A percentile compares a stretch with the other conserved stretches of the same genome.
Evolutionary conservation across 2,888 invertebrate genomes (phyloP).

Genomic region (Chrysolina americana): DNA sequence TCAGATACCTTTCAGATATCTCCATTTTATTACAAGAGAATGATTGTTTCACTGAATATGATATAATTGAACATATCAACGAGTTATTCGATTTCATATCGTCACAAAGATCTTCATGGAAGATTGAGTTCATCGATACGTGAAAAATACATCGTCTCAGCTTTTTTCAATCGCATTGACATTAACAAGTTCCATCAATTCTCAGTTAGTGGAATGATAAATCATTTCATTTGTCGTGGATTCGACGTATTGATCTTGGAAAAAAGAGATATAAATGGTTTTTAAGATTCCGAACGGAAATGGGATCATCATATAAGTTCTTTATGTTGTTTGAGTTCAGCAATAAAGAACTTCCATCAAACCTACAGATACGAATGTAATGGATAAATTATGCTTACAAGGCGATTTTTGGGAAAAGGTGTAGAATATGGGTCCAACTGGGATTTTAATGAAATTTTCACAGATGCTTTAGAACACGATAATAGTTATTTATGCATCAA

Average conservation of each 20-base stretch:
- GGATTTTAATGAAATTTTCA: no score
- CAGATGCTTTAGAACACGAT: no score
- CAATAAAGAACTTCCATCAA: no score
- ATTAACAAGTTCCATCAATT: neutral
- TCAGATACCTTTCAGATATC: no score
- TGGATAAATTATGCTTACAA: no score
- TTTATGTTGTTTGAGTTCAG: no score
- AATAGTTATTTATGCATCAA: no score
- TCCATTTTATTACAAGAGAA: no score
- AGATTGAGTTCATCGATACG: neutral
- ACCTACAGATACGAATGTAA: no score
- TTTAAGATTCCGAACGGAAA: neutral
- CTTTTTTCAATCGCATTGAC: neutral
- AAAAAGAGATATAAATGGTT: neutral
- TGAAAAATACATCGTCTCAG: neutral
- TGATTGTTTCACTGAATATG: neutral
- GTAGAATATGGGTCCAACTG: no score
- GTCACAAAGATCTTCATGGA: neutral
- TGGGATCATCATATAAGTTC: neutral
- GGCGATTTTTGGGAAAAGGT: no score
- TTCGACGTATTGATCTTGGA: neutral
- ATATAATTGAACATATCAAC: neutral
- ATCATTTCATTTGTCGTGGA: neutral
- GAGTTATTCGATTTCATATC: no score
- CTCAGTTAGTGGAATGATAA: neutral